Conservation (phyloP, 2,888 invertebrate species). For the Tanaodytes sp. region DNA sequence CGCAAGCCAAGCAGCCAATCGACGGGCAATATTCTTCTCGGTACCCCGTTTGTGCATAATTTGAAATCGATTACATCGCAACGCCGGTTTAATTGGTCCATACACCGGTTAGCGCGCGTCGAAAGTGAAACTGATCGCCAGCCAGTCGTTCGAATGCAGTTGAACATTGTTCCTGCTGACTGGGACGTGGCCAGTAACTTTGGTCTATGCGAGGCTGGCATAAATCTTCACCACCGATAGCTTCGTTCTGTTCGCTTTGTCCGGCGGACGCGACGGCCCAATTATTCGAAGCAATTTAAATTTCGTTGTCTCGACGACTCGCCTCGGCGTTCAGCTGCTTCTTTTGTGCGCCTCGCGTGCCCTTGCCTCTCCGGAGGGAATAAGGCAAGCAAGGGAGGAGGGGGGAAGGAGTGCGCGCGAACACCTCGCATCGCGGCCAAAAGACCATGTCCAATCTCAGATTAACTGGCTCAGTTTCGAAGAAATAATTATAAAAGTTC, state of each 20-base stretch:
- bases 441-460: constrained; percentile 54
- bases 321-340: constrained; percentile 31
- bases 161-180: constrained; percentile 49
- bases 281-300: constrained; percentile 56
- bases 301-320: constrained; percentile 51
- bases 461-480: constrained; percentile 55
- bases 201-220: constrained; percentile 50
- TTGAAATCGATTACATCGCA: constrained; percentile 51
- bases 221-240: constrained; percentile 51
- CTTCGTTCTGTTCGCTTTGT: constrained; percentile 41
- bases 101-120: constrained; percentile 24
- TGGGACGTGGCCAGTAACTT: constrained; percentile 45
- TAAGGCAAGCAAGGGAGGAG: no score
- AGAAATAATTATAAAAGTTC: constrained; percentile 62
- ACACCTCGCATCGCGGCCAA: constrained; percentile 51
- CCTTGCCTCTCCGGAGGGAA: no score
- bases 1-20: background rate
- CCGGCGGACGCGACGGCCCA: constrained; percentile 49
- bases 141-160: constrained; percentile 45
- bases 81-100: constrained; percentile 49
- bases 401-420: constrained; percentile 42
- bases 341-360: constrained; percentile 40
- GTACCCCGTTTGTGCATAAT: constrained; percentile 52
- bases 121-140: constrained; percentile 50
- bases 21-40: constrained; percentile 42